phyloP scores from a whole-genome alignment of 2,888 invertebrate genomes.

The Aleiodes testaceus region DNA sequence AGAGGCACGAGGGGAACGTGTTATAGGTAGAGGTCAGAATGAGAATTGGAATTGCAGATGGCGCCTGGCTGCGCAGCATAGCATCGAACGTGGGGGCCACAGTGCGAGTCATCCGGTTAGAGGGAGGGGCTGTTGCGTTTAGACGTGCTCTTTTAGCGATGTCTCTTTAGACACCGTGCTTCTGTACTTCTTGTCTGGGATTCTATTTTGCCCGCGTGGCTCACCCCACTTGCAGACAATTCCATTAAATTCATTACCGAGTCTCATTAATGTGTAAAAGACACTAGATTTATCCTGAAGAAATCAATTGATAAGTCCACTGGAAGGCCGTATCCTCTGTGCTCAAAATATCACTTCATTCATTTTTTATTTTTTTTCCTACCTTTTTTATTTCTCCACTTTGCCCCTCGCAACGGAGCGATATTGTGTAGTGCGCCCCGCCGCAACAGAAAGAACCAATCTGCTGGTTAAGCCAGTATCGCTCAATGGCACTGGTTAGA shows the following conservation, averaged over 20 bases:
- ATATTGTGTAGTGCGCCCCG: too few species aligned
- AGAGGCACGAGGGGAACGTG: constrained; percentile 19
- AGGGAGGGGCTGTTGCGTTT: constrained; percentile 53
- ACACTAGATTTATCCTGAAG: background rate
- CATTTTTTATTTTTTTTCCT: constrained; percentile 20
- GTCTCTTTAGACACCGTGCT: too few species aligned
- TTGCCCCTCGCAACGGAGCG: background rate
- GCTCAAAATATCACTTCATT: too few species aligned
- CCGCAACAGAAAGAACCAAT: too few species aligned
- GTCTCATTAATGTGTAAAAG: too few species aligned
- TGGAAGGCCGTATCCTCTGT: constrained; percentile 12
- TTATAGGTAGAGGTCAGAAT: constrained; percentile 57
- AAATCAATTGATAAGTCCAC: constrained; percentile 28
- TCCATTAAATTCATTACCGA: too few species aligned
- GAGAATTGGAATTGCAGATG: constrained; percentile 66
- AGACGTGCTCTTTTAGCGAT: constrained; percentile 38
- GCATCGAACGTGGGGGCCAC: constrained; percentile 49
- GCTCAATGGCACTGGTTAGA: background rate
- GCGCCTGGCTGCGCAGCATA: constrained; percentile 62
- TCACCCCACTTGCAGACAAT: background rate
- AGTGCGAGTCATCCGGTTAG: constrained; percentile 58
- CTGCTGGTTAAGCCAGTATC: too few species aligned
- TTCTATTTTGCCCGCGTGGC: constrained; percentile 44
- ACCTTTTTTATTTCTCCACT: background rate
- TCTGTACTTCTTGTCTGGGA: constrained; percentile 42